These are phyloP conservation scores for mouse (Mus musculus) DNA, from an alignment of 2,113 vertebrate genomes.

Conservation along the genomic window DNA sequence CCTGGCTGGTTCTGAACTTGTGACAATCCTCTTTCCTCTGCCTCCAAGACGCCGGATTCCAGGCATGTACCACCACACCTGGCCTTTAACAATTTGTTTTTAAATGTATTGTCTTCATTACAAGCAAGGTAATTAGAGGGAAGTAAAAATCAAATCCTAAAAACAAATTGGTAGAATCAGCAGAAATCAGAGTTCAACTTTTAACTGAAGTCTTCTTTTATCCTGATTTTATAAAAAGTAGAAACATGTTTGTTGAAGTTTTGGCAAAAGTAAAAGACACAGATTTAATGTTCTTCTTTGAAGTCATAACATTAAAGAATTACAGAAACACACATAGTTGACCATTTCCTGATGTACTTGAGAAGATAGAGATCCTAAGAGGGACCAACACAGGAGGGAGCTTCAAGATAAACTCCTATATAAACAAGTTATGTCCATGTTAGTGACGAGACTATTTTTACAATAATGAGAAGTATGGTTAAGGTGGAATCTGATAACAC, in stretches of 20 bases:
- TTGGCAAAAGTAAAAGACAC: not conserved
- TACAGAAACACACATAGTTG: fast-evolving
- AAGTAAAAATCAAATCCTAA: not conserved
- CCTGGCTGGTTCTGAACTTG: not conserved
- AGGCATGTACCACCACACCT: not conserved
- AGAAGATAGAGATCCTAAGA: not conserved
- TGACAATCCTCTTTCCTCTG: not conserved
- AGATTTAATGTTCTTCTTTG: not conserved
- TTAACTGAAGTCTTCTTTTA: not conserved
- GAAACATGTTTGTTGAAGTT: not conserved
- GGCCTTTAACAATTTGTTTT: not conserved
- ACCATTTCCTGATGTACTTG: not conserved
- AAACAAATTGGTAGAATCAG: not conserved
- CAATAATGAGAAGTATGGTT: fast-evolving
- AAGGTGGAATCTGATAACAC: not conserved
- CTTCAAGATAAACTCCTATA: not conserved
- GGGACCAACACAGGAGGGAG: fast-evolving
- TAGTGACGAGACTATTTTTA: not conserved
- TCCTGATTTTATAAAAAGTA: not conserved
- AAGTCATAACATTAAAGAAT: not conserved
- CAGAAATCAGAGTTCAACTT: not conserved
- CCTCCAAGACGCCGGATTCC: not conserved
- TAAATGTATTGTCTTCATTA: not conserved
- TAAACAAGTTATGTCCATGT: not conserved
- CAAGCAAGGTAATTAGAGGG: not conserved